A percentile compares a stretch with the other conserved stretches of the same genome.
phyloP scores from a whole-genome alignment of 2,113 vertebrate species.

The Tapirus terrestris region DNA sequence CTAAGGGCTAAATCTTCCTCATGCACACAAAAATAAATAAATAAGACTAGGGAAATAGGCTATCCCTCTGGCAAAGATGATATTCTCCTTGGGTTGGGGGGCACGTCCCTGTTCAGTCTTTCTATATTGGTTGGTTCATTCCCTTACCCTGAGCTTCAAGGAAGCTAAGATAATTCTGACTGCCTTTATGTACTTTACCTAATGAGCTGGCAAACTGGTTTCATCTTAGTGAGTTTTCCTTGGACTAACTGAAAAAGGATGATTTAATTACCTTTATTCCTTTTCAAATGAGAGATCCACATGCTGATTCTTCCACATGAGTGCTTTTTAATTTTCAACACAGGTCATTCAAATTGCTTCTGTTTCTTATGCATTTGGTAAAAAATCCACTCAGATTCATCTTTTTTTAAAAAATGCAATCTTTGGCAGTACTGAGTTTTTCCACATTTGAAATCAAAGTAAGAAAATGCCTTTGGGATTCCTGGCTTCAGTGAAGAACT shows the following conservation, averaged over 20 bases:
- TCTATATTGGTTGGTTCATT: not conserved
- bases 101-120: not conserved
- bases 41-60: not conserved
- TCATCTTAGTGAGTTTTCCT: conserved; percentile 73
- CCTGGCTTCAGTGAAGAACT: conserved; percentile 65
- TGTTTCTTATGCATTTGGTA: conserved; percentile 61
- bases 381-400: conserved; percentile 58
- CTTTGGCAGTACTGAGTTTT: conserved; percentile 63
- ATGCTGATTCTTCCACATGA: conserved; percentile 60
- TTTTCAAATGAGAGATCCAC: conserved; percentile 64
- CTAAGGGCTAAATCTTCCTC: no score
- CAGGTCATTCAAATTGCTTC: conserved; percentile 73
- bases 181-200: conserved; percentile 59
- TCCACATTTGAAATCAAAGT: conserved; percentile 69
- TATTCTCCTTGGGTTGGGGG: not conserved
- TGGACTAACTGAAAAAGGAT: conserved; percentile 58
- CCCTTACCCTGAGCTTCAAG: not conserved
- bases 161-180: conserved; percentile 12
- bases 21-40: not conserved
- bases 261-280: conserved; percentile 73
- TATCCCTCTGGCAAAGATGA: not conserved
- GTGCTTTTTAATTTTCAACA: conserved; percentile 66
- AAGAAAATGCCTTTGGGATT: conserved; percentile 76
- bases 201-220: conserved; percentile 74
- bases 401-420: conserved; percentile 59